phyloP scores from a whole-genome alignment of 1,140 invertebrate species.

The Drosophila busckii region DNA sequence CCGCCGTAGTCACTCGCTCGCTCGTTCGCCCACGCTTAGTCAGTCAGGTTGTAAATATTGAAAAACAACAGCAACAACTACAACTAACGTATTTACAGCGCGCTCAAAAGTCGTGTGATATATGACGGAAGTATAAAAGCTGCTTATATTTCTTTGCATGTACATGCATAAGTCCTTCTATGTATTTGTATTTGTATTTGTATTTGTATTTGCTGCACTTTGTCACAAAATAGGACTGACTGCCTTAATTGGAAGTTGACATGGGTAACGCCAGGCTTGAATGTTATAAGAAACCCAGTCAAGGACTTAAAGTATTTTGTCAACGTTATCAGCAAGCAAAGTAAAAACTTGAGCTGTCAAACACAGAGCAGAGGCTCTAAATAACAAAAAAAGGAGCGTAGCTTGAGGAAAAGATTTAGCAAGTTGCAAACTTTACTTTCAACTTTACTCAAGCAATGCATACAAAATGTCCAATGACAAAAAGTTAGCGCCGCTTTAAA shows the following conservation, averaged over 20 bases:
- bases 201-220: conserved; percentile 54
- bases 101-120: conserved; percentile 1
- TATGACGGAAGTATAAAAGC: conserved; percentile 18
- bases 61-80: conserved; percentile 39
- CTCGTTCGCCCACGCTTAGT: conserved; percentile 16
- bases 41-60: conserved; percentile 58
- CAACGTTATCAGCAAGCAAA: too few relatives aligned
- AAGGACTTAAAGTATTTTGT: too few relatives aligned
- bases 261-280: too few relatives aligned
- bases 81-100: background rate
- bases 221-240: too few relatives aligned
- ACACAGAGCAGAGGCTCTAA: conserved; percentile 1
- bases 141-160: conserved; percentile 60
- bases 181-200: conserved; percentile 49
- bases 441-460: too few relatives aligned
- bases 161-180: too few relatives aligned
- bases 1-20: conserved; percentile 12
- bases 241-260: too few relatives aligned
- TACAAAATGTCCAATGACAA: too few relatives aligned
- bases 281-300: too few relatives aligned
- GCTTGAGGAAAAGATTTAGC: background rate
- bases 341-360: too few relatives aligned
- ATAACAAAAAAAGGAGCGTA: background rate
- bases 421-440: too few relatives aligned
- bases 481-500: too few relatives aligned